These are phyloP conservation scores for Alexandromys fortis DNA, from an alignment of 2,113 vertebrate genomes.

Conservation along the genomic window DNA sequence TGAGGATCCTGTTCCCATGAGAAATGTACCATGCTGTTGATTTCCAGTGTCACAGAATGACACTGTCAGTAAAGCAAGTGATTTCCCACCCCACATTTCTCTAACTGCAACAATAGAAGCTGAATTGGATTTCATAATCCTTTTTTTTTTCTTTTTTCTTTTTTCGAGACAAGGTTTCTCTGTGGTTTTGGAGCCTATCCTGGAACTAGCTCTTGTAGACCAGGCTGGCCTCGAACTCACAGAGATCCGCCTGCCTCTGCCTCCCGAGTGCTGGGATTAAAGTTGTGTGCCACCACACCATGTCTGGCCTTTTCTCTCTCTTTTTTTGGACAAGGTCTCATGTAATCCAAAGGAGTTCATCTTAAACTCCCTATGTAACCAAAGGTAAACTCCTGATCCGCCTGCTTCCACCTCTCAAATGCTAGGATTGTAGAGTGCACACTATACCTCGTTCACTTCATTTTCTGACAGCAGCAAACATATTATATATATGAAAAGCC, in stretches of 20 bases:
- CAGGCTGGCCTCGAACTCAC: no score
- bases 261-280: neutral
- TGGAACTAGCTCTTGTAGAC: no score
- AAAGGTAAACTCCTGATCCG: neutral
- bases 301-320: neutral
- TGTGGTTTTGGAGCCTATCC: no score
- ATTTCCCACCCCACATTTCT: slow-evolving; percentile 30
- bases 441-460: neutral
- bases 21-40: slow-evolving; percentile 10
- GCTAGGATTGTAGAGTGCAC: neutral
- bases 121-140: neutral
- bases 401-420: neutral
- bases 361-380: neutral
- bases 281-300: neutral
- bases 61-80: slow-evolving; percentile 25
- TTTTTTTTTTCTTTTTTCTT: no score
- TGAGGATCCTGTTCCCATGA: slow-evolving; percentile 27
- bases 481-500: slow-evolving; percentile 22
- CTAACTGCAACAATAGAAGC: slow-evolving; percentile 8
- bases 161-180: neutral
- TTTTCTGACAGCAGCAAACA: slow-evolving; percentile 58
- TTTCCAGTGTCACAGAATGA: neutral
- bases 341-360: neutral
- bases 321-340: neutral
- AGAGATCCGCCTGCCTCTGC: no score